Evolutionary conservation across 2,888 invertebrate species (phyloP), one percentile per base, ranked within the genome.

Genomic region (Lochmaea capreae): DNA sequence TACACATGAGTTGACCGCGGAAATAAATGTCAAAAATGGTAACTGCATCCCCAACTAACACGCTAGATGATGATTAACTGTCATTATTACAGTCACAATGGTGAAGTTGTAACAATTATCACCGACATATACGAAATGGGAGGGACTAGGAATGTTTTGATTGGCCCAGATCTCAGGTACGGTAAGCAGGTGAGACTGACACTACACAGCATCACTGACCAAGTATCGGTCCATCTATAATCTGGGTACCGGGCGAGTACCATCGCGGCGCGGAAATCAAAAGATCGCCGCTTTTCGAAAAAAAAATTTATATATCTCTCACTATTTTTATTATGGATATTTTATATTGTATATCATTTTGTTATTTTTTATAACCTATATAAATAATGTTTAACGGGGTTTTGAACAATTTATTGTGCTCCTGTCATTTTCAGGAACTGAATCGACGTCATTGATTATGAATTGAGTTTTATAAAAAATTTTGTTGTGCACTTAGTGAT

Each of bases 181-280:
- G 80, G 81, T 79, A 80, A 80, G 77, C 80, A 84, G 84, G 84
- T 84, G 84, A 84, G 83, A 82, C 81, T 81, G 81, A 81, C 82
- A 83, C 79, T 80, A 80, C 72, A 79, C 82, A 81, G 82, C 83
- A 83, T 81, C 84, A 81, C 79, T 83, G 83, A 83, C 82, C 82
- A 82, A 82, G 82, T 81, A 81, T 78, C 82, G 78, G 79, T 78
- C 80, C 82, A 81, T 82, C 79, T 78, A 78, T 79, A 78, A 77
- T 76, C 74, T 73, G 59, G 74, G 77, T 76, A 76, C 76, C 70
- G 69, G 77, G 78, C 79, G 76, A 74, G 73, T 49, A 63, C 63
- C 57, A 33, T 65, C 61, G 42, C 57, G 22, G 65, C 71, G 68
- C 68, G 68, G 65, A 65, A 63, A 59, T 63, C 66, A 65, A 67